Base-by-base conservation (phyloP, 2,797 vertebrate genomes). In the Apodemus agrarius region DNA sequence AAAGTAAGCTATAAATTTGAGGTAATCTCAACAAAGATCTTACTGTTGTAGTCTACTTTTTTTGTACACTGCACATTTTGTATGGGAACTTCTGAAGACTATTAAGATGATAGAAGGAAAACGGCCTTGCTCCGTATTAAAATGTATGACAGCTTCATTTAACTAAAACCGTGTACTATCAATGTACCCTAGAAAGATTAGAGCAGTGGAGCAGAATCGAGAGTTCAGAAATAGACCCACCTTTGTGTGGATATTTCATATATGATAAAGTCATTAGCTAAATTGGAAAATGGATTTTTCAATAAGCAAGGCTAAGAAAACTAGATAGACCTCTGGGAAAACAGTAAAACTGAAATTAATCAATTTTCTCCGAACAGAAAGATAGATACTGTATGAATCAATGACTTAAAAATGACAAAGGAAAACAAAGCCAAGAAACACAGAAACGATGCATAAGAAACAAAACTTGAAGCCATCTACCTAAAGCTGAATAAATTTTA, bases 271-370 rank as follows among this genome's bases (percentile, higher is more conserved):
- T 49, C 46, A 86, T 86, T 88, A 76, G 75, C 90, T 95, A 89
- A 94, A 86, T 74, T 93, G 34, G 16, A 76, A 82, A 97, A 72
- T 94, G 24, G 37, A 92, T 75, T 93, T 91, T 93, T 75, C 9
- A 96, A 69, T 90, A 92, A 88, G 76, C 72, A 11, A 26, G 76
- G 91, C 96, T 82, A 92, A 74, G 43, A 93, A 94, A 90, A 78
- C 72, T 89, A 85, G 49, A 67, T 67, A 80, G 61, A 90, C 7
- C 17, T 87, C 54, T 95, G 76, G 63, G 76, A 81, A 96, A 94
- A 79, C 9, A 81, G 80, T 84, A 81, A 95, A 93, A 90, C 17
- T 59, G 19, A 78, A 88, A 92, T 88, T 57, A 93, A 16, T 93
- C 31, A 52, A 49, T 85, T 11, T 78, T 92, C 31, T 34, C 76